These are phyloP conservation scores for Himalopsyche kuldschensis DNA, from an alignment of 2,888 invertebrate species.

Conservation along the genomic window DNA sequence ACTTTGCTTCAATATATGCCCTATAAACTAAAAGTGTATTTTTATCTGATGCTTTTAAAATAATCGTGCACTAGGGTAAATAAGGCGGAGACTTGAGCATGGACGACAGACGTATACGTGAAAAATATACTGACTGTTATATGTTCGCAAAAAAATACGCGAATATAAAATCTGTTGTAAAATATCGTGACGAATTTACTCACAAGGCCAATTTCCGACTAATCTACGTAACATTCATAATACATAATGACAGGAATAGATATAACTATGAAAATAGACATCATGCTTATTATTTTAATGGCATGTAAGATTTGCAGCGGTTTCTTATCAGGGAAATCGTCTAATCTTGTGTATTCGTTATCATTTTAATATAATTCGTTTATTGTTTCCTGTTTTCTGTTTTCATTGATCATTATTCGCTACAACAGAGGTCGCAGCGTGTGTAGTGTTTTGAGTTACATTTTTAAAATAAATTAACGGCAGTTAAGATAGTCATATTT, in stretches of 20 bases:
- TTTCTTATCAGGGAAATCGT: too few relatives aligned
- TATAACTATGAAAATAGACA: not conserved
- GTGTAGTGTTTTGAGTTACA: too few relatives aligned
- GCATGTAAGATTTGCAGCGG: not conserved
- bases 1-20: not conserved
- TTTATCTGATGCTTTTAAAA: not conserved
- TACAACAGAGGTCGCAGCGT: too few relatives aligned
- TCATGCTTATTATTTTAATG: not conserved
- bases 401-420: too few relatives aligned
- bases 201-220: not conserved
- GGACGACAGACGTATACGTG: not conserved
- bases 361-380: too few relatives aligned
- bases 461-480: too few relatives aligned
- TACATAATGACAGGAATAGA: not conserved
- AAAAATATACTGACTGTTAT: not conserved
- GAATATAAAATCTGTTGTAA: not conserved
- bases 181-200: not conserved
- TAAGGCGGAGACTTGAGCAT: not conserved
- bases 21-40: not conserved
- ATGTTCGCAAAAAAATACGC: not conserved
- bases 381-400: too few relatives aligned
- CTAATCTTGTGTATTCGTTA: too few relatives aligned
- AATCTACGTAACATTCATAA: not conserved
- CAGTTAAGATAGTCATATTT: too few relatives aligned
- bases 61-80: not conserved